Evolutionary conservation across 2,888 invertebrate genomes (phyloP), one percentile per base, ranked within the genome.

Genomic region (Agrotis exclamationis): DNA sequence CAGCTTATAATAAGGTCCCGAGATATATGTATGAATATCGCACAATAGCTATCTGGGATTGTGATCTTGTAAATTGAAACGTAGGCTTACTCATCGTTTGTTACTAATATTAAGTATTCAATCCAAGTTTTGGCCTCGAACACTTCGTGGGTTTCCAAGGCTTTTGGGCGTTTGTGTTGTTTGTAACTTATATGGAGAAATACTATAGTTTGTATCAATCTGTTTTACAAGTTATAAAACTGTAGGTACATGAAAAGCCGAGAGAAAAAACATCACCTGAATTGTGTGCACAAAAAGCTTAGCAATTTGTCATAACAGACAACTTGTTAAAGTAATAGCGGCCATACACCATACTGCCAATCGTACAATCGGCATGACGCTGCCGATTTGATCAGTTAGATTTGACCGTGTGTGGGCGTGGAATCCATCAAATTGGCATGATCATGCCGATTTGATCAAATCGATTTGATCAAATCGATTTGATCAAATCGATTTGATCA

Each of bases 41-140:
- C 90, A 91, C 88, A 87, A 88, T 85, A 87, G 89, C 90, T 95
- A 95, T 95, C 95, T 90, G 78, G 82, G 86, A 88, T 89, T 88
- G 88, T 86, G 91, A 95, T 95, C 95, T 94, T 93, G 92, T 92
- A 93, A 94, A 95, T 94, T 95, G 95, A 95, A 95, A 94, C 93
- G 93, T 94, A 94, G 91, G 88, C 90, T 89, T 90, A 90, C 89
- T 92, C 90, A 92, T 91, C 91, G 89, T 89, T 90, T 90, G 89
- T 89, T 87, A 85, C 67, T 74, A 77, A 83, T 86, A 85, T 81
- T 85, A 74, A 71, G 74, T 75, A 72, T 82, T 79, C 63, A 86
- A 84, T 83, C 75, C 65, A 68, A 69, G 82, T 68, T 70, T 53
- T 74, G 53, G 74, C 74, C 72, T 68, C 72, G 69, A 58, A 63